These are phyloP conservation scores for Artibeus lituratus DNA, from an alignment of 2,797 vertebrate genomes.

Conservation along the genomic window DNA sequence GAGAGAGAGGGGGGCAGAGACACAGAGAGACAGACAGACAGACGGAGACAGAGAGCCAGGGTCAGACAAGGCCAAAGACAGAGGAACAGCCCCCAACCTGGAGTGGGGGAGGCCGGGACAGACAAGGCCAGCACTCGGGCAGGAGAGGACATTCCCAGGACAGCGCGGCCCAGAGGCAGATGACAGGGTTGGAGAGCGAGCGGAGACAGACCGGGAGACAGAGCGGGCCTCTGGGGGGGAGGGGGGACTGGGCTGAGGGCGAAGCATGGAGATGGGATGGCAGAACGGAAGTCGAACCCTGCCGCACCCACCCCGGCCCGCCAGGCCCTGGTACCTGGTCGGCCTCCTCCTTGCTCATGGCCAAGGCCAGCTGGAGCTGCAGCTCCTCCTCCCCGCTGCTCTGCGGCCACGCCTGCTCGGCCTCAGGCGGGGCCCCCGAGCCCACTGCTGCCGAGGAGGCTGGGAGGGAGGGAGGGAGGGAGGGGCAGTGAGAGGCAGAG, in stretches of 20 bases:
- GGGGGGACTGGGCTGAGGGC: rapidly evolving
- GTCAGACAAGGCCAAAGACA: rapidly evolving
- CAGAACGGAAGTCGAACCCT: background rate
- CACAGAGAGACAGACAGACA: background rate
- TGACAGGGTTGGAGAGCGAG: background rate
- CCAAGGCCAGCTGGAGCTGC: slow-evolving; percentile 92
- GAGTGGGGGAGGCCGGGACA: background rate
- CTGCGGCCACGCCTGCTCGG: slow-evolving; percentile 94
- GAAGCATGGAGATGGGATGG: slow-evolving; percentile 30
- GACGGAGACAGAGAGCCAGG: background rate
- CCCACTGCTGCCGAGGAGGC: slow-evolving; percentile 73
- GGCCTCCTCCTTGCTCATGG: slow-evolving; percentile 96
- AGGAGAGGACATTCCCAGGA: background rate
- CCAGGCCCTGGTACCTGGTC: slow-evolving; percentile 87
- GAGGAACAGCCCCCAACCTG: background rate
- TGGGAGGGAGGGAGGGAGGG: background rate
- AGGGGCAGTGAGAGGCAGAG: background rate
- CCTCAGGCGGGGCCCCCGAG: slow-evolving; percentile 79
- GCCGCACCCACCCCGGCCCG: rapidly evolving
- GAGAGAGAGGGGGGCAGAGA: background rate
- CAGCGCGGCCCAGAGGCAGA: background rate
- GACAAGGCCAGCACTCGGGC: too few relatives aligned
- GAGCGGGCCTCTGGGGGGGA: background rate
- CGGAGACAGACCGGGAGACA: background rate
- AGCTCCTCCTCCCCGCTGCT: slow-evolving; percentile 94